A percentile compares a stretch with the other conserved stretches of the same genome.
phyloP scores from a whole-genome alignment of 1,140 invertebrate genomes.

The Rhyzopertha dominica region DNA sequence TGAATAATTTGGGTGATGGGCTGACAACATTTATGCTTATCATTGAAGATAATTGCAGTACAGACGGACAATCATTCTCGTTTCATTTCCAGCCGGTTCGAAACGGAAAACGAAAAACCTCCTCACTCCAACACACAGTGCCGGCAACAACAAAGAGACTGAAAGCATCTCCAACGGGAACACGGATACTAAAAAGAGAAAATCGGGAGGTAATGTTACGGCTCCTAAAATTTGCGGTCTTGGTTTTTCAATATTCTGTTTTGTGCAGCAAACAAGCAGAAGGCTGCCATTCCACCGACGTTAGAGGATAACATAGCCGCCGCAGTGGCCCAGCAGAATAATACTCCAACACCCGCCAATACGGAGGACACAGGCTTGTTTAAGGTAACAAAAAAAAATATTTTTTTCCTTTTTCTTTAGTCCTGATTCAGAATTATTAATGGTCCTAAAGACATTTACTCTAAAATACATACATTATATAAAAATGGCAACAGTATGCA shows the following conservation, averaged over 20 bases:
- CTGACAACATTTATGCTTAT: too few relatives aligned
- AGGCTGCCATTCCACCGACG: conserved; percentile 30
- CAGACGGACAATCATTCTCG: not conserved
- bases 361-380: conserved; percentile 53
- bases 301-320: conserved; percentile 50
- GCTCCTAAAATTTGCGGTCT: too few relatives aligned
- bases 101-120: conserved; percentile 31
- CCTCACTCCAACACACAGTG: conserved; percentile 49
- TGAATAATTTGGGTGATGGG: too few relatives aligned
- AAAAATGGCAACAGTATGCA: too few relatives aligned
- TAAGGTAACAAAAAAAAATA: conserved; percentile 47
- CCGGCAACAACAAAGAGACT: conserved; percentile 45
- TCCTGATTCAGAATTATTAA: too few relatives aligned
- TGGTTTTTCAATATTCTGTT: too few relatives aligned
- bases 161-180: conserved; percentile 28
- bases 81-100: conserved; percentile 7
- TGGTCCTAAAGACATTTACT: too few relatives aligned
- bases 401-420: too few relatives aligned
- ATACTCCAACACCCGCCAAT: conserved; percentile 44
- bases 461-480: too few relatives aligned
- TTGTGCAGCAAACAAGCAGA: conserved; percentile 23
- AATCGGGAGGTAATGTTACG: conserved; percentile 16
- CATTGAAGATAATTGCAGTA: too few relatives aligned
- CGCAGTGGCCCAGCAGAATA: conserved; percentile 41
- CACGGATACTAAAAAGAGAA: conserved; percentile 21